Percentiles rank a stretch among this genome's conserved stretches.
Evolutionary conservation across 2,797 vertebrate genomes (phyloP).

Genomic region (Eremophila alpestris): DNA sequence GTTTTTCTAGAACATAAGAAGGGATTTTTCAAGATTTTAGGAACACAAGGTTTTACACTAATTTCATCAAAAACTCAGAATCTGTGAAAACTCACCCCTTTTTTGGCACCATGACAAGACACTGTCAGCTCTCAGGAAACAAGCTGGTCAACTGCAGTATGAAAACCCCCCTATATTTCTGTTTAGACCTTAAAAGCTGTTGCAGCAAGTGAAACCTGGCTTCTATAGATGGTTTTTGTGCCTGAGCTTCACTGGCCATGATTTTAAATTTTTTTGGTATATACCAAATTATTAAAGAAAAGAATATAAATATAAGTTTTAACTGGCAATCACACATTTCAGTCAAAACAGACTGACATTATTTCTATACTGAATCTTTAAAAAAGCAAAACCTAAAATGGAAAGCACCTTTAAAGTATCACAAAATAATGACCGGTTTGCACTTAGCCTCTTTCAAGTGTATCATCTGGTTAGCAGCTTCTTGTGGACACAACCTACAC

Average conservation of each 20-base stretch:
- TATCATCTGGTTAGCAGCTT: neutral
- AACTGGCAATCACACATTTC: neutral
- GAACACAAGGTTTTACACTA: neutral
- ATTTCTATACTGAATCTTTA: neutral
- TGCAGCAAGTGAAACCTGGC: neutral
- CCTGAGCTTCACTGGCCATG: neutral
- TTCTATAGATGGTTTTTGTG: neutral
- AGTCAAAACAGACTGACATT: neutral
- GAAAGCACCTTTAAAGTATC: neutral
- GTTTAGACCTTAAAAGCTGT: neutral
- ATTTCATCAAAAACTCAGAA: neutral
- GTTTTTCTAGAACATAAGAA: neutral
- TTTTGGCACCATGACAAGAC: neutral
- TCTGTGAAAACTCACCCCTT: neutral
- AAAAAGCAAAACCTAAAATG: neutral
- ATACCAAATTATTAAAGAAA: neutral
- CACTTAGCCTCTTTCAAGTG: neutral
- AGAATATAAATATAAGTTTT: neutral
- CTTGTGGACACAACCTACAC: neutral
- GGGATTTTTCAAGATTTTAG: neutral
- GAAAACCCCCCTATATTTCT: fast-evolving
- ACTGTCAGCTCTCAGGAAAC: neutral
- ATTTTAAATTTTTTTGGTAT: neutral
- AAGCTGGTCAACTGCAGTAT: neutral
- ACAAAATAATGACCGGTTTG: neutral